Evolutionary conservation across 2,113 vertebrate species (phyloP).

Genomic region (Eptatretus burgeri): DNA sequence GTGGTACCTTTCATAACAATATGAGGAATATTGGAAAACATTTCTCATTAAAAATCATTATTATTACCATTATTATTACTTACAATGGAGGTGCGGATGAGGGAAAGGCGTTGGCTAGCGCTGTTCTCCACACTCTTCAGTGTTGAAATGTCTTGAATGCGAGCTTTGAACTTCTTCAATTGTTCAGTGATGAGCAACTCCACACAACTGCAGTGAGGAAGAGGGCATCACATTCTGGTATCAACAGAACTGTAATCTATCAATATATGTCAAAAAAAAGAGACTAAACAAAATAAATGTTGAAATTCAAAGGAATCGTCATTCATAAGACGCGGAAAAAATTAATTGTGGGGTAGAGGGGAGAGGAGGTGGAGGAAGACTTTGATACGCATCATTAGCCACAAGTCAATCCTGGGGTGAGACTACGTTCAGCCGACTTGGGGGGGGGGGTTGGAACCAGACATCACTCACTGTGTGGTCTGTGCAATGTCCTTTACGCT

Average conservation of each 20-base stretch:
- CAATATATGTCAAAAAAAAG: conserved; percentile 8
- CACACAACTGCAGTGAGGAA: conserved; percentile 32
- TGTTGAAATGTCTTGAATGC: conserved; percentile 81
- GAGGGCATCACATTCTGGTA: not conserved
- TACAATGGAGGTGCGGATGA: conserved; percentile 84
- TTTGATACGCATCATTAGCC: too few species aligned
- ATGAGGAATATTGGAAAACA: too few species aligned
- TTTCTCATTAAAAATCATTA: too few species aligned
- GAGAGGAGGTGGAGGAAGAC: too few species aligned
- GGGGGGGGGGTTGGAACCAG: too few species aligned
- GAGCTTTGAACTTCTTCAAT: conserved; percentile 82
- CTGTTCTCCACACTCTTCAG: conserved; percentile 90
- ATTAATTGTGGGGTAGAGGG: too few species aligned
- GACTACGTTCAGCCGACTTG: too few species aligned
- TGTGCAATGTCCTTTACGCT: conserved; percentile 90
- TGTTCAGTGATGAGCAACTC: conserved; percentile 74
- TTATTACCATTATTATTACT: conserved; percentile 12
- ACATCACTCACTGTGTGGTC: conserved; percentile 49
- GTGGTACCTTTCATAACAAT: too few species aligned
- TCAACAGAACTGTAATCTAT: not conserved
- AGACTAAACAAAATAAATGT: conserved; percentile 10
- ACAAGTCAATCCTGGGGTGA: too few species aligned
- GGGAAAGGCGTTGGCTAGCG: conserved; percentile 60
- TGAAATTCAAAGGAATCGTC: not conserved
- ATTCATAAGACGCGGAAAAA: too few species aligned